Evolutionary conservation across 2,888 invertebrate genomes (phyloP).

Genomic region (Perizoma flavofasciatum): DNA sequence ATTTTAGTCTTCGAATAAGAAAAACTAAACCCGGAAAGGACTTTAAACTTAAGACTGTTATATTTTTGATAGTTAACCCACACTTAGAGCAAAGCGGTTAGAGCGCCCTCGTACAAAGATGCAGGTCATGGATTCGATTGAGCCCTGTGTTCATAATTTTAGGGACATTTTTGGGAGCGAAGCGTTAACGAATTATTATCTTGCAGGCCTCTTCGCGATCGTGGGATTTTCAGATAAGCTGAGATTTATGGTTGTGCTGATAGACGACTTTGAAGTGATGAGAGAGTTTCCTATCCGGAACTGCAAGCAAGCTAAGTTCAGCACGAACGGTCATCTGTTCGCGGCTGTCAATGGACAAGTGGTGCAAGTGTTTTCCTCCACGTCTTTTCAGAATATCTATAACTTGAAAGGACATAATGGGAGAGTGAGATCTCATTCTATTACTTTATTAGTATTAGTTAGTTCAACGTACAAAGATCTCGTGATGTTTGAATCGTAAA

Average conservation of each 20-base stretch:
- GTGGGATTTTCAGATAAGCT: slow-evolving; percentile 96
- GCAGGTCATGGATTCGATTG: too few species aligned
- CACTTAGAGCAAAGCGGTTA: too few species aligned
- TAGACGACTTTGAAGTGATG: slow-evolving; percentile 92
- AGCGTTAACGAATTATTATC: slow-evolving; percentile 12
- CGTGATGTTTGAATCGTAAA: too few species aligned
- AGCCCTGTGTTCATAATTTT: too few species aligned
- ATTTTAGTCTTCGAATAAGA: too few species aligned
- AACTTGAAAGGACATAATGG: slow-evolving; percentile 93
- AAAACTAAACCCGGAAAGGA: too few species aligned
- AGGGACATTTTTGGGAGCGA: too few species aligned
- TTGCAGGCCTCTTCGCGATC: slow-evolving; percentile 91
- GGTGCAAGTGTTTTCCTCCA: slow-evolving; percentile 93
- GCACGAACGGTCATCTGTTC: slow-evolving; percentile 94
- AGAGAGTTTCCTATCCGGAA: slow-evolving; percentile 89
- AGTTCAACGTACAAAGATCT: too few species aligned
- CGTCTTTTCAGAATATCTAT: slow-evolving; percentile 89
- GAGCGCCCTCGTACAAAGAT: too few species aligned
- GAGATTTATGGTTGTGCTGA: slow-evolving; percentile 92
- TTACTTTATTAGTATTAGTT: neutral
- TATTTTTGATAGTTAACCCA: too few species aligned
- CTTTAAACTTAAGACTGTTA: too few species aligned
- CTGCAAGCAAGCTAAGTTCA: slow-evolving; percentile 91
- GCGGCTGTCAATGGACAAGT: slow-evolving; percentile 94
- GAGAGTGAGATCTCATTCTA: slow-evolving; percentile 66